These are phyloP conservation scores for Drosophila quadrilineata DNA, from an alignment of 1,140 invertebrate species.

Conservation along the genomic window DNA sequence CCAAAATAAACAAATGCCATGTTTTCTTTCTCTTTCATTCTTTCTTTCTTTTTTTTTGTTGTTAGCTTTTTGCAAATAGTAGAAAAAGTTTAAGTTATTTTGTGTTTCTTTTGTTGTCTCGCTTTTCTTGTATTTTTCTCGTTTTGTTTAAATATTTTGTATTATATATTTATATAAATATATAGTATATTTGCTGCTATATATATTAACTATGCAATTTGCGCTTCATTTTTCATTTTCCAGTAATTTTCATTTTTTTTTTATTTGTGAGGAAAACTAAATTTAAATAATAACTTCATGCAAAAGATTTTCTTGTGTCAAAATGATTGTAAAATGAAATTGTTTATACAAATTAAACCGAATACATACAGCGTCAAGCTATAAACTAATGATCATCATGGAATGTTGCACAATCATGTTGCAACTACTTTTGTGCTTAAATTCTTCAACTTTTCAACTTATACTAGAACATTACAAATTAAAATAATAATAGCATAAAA, in stretches of 20 bases:
- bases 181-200: constrained; percentile 71
- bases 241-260: constrained; percentile 36
- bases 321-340: no score
- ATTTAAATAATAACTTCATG: no score
- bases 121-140: constrained; percentile 11
- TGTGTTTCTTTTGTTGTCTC: constrained; percentile 10
- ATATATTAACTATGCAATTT: constrained; percentile 73
- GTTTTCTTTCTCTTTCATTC: constrained; percentile 31
- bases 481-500: no score
- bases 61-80: constrained; percentile 31
- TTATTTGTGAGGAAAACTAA: no score
- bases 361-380: no score
- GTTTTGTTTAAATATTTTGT: constrained; percentile 66
- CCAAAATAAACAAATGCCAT: constrained; percentile 35
- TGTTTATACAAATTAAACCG: constrained; percentile 10
- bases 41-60: constrained; percentile 11
- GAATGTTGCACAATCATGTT: background rate
- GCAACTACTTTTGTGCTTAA: no score
- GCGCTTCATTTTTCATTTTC: constrained; percentile 41
- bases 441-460: no score
- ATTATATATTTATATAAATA: constrained; percentile 54
- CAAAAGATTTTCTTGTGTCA: constrained; percentile 67
- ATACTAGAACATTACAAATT: background rate
- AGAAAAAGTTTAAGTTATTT: no score
- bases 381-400: no score